These are phyloP conservation scores for Saguinus imperator DNA, from an alignment of 2,113 vertebrate species.

Conservation along the genomic window DNA sequence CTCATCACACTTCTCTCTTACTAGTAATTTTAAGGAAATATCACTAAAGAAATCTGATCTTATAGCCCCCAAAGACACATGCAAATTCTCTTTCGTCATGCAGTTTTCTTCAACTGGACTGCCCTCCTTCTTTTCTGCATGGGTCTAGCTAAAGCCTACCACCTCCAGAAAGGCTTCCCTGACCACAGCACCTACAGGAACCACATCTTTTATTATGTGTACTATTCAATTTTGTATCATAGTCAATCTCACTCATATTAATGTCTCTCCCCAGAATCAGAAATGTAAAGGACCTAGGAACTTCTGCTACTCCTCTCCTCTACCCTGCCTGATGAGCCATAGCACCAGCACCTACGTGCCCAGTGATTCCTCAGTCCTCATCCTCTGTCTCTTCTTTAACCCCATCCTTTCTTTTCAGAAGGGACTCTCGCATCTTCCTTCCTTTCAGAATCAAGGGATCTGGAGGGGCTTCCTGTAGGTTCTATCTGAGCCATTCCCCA, in stretches of 20 bases:
- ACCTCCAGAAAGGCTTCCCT: conserved; percentile 15
- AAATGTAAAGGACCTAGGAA: background rate
- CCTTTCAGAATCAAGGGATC: background rate
- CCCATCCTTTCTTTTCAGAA: background rate
- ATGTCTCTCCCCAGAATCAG: background rate
- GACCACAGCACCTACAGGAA: background rate
- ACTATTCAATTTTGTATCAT: background rate
- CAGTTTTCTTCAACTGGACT: background rate
- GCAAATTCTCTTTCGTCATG: background rate
- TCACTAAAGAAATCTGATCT: background rate
- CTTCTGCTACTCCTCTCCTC: background rate
- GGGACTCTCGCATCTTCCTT: background rate
- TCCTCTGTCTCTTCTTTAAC: background rate
- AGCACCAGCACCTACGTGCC: background rate
- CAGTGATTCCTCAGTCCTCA: too few species aligned
- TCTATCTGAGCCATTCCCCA: background rate
- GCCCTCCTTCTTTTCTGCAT: background rate
- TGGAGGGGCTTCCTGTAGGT: background rate
- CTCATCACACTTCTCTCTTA: background rate
- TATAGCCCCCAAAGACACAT: background rate
- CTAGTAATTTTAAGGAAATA: conserved; percentile 6
- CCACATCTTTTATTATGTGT: background rate
- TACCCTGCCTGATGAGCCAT: background rate
- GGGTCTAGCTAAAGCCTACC: background rate
- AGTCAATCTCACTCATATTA: background rate